Conservation (phyloP, 2,888 invertebrate genomes). For the Deroplatys truncata region DNA sequence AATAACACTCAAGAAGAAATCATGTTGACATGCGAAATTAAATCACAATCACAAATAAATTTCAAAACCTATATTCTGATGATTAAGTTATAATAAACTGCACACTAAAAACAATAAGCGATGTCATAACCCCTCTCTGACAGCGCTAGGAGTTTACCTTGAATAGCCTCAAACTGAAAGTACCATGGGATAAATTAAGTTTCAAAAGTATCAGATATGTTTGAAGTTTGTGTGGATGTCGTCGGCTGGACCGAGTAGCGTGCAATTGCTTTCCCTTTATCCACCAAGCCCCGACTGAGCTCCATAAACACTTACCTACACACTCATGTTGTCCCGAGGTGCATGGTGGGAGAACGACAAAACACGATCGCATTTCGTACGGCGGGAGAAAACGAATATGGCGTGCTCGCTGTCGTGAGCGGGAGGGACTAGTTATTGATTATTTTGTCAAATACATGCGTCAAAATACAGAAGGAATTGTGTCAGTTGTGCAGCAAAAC, state of each 20-base stretch:
- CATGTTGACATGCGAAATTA: neutral
- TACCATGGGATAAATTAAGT: constrained; percentile 26
- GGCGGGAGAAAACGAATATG: constrained; percentile 20
- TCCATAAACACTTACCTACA: constrained; percentile 36
- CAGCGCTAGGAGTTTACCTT: constrained; percentile 28
- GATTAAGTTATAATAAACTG: neutral
- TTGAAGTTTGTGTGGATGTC: constrained; percentile 20
- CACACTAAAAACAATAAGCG: neutral
- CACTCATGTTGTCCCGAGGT: constrained; percentile 35
- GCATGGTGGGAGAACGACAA: constrained; percentile 33
- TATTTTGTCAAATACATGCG: neutral
- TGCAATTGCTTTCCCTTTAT: constrained; percentile 32
- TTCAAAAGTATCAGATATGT: constrained; percentile 19
- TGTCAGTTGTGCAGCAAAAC: neutral
- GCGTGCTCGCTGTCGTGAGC: neutral
- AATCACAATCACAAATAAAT: neutral
- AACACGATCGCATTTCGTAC: constrained; percentile 24
- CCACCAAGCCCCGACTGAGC: constrained; percentile 35
- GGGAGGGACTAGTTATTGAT: neutral
- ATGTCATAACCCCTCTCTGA: constrained; percentile 4
- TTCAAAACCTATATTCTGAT: neutral
- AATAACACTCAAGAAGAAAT: neutral
- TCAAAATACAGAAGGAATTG: neutral
- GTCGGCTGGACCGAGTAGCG: constrained; percentile 26
- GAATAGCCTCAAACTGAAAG: constrained; percentile 26